Base-by-base conservation (phyloP, 1,140 invertebrate genomes). In the Zophobas morio region DNA sequence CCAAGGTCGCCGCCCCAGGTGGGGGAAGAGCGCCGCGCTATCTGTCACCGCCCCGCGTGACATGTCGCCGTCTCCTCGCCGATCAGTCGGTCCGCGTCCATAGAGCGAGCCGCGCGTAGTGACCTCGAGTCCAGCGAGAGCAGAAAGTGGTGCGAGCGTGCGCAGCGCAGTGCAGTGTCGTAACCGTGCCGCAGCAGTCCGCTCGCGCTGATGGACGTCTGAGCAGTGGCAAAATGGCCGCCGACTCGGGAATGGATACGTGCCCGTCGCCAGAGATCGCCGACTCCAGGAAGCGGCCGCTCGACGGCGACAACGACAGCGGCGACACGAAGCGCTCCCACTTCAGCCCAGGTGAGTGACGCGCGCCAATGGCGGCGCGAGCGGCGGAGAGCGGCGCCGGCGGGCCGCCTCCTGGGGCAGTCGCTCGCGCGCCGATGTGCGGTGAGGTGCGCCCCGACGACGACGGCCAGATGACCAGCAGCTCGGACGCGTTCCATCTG, bases 271-370 rank as follows among this genome's bases (percentile, higher is more conserved):
- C 93, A 88, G 93, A 93, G 88, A 93, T 93, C 86, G 90, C 91
- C 85, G 93, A 94, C 89, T 94, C 93, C 85, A 91, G 95, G 88
- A 96, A 96, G 91, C 91, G 95, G 86, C 95, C 95, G 77, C 90
- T 95, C 83, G 94, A 96, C 88, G 92, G 92, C 81, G 94, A 96
- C 88, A 90, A 91, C 82, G 94, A 96, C 87, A 95, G 95, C 90
- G 94, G 94, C 82, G 92, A 94, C 82, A 94, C 94, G 79, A 96
- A 96, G 89, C 91, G 94, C 87, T 96, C 95, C 78, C 94, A 96
- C 88, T 95, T 95, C 88, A 95, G 93, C 86, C 92, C 93, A 92
- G 94, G 94, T 96, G 89, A 90, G 8, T 8, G 8, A 35, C 34
- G 56, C 56, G 8, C 42, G 42, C 42, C 42, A 46, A 46, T 46